Evolutionary conservation across 2,797 vertebrate genomes (phyloP), one percentile per base, ranked within the genome.

Genomic region (Enoplosus armatus): DNA sequence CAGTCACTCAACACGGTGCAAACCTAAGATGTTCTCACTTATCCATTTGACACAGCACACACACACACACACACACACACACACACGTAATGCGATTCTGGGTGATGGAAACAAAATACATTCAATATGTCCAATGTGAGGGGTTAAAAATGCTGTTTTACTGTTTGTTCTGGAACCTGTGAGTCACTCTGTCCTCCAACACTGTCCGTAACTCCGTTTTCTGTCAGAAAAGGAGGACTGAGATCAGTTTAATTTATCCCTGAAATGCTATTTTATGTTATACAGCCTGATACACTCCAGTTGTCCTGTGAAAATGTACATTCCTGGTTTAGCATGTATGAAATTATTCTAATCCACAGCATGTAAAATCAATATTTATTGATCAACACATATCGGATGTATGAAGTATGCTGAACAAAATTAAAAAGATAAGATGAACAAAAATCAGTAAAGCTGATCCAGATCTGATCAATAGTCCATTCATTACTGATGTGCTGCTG

Each of bases 81-180:
- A 50, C 64, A 29, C 67, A 9, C 4, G 82, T 83, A 88, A 87
- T 18, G 47, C 1, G 59, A 89, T 60, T 81, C 72, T 66, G 15
- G 50, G 33, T 8, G 20, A 47, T 20, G 18, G 60, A 72, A 77
- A 78, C 55, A 35, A 63, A 75, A 79, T 8, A 75, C 26, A 27
- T 10, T 37, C 20, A 47, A n/a, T 3, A 15, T 29, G n/a, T 31
- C 24, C 22, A 33, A 8, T 11, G 1, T 48, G 26, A 18, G 33
- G 50, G 8, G 33, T 41, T 10, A 12, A 11, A 54, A 48, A 47
- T 33, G 22, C 3, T 0, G 27, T 45, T 89, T 93, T 92, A 96
- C 94, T 93, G 89, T 48, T 87, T 85, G 64, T 90, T 92, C 89
- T 95, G 94, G 83, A 95, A 95, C 76, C 72, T 84, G 29, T 94